Conservation (phyloP, 64 coral and sea anemone species). For the Montipora cactus region DNA sequence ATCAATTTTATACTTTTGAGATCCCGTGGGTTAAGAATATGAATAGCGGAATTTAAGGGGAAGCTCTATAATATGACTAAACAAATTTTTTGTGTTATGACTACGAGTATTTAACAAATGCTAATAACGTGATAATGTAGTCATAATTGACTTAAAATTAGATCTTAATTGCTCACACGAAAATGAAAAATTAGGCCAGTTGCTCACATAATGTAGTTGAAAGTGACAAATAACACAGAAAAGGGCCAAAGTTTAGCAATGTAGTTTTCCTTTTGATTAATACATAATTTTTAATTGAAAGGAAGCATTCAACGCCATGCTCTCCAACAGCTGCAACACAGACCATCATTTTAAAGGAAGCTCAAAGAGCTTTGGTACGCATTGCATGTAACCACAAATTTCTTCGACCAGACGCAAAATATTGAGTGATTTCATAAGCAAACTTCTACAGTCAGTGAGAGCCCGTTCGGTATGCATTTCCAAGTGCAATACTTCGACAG, state of each 20-base stretch:
- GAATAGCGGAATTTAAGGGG: neutral
- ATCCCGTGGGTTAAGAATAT: neutral
- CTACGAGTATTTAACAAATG: conserved; percentile 36
- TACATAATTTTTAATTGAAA: neutral
- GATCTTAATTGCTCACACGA: neutral
- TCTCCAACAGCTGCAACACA: conserved; percentile 4
- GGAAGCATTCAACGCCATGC: neutral
- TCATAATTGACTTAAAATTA: conserved; percentile 1
- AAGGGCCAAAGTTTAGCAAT: neutral
- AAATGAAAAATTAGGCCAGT: neutral
- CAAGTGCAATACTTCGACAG: too few relatives aligned
- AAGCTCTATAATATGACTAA: neutral
- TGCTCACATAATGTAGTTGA: neutral
- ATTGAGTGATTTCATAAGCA: neutral
- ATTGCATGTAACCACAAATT: neutral
- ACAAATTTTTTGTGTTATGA: conserved; percentile 1
- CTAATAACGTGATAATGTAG: conserved; percentile 1
- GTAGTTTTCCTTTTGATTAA: neutral
- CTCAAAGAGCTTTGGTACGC: neutral
- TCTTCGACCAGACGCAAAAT: neutral
- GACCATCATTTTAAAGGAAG: neutral
- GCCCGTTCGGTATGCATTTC: too few relatives aligned
- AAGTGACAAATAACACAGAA: neutral
- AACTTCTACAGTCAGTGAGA: too few relatives aligned
- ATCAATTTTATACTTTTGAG: neutral